Base-by-base conservation (phyloP, 2,888 invertebrate genomes). In the Drosophila melanosoma region DNA sequence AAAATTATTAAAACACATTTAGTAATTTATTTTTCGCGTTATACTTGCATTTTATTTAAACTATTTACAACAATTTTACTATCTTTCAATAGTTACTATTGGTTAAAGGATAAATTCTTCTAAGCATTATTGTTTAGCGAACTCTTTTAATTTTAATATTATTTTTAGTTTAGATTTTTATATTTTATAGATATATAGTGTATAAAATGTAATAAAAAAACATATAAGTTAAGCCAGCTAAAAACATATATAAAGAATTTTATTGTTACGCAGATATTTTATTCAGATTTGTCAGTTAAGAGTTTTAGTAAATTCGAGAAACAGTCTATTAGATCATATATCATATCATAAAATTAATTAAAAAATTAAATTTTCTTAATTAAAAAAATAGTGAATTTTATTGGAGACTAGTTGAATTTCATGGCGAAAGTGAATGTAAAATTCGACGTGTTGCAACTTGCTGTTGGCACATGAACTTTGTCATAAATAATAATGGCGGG, bases 401-500 rank as follows among this genome's bases (percentile, higher is more conserved):
- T 3, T 45, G 7, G 12, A 4, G 23, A 45, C n/a, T 29, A 8
- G 2, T 2, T 26, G 1, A 0, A 17, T 3, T 38, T 26, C 4
- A 8, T 45, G 2, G 20, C 4, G 7, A 0, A 26, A 56, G 56
- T n/a, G 56, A 29, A n/a, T 38, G 12, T 3, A 8, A 26, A 3
- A 12, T 26, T 29, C 56, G 56, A n/a, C 26, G 26, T 56, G 56
- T 56, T 56, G 38, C n/a, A 8, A 15, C n/a, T 4, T 40, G 36
- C 26, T 38, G 38, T 56, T 56, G 62, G 56, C 69, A 62, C 75
- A 40, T 51, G 69, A 69, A 79, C 73, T 87, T 77, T 69, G 68
- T 71, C 69, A 88, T 90, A 85, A 88, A 89, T 89, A 88, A 88
- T 86, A 79, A 58, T 74, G 60, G 57, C 49, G 32, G 57, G 54